Base-by-base conservation (phyloP, 2,888 invertebrate species). In the Pristionchus maxplancki region DNA sequence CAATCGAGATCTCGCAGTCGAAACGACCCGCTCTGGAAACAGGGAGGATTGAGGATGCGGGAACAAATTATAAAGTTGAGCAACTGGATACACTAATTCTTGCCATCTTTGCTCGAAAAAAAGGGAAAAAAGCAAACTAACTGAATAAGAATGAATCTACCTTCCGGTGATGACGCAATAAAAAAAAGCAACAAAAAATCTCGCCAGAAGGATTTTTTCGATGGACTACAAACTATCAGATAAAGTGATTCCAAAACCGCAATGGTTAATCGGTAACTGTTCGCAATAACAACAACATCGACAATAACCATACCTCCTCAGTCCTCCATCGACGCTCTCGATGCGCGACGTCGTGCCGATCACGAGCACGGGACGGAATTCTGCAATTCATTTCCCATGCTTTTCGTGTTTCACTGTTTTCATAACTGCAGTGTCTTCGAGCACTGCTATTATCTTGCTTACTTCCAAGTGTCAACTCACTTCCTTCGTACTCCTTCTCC, bases 311-410 rank as follows among this genome's bases (percentile, higher is more conserved):
- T 97, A 97, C 91, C 98, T 96, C 91, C 99, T 96, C 88, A 99
- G 95, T 15, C 98, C 97, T 40, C 98, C 97, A 95, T 99, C 99
- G 84, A 99, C 96, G 0, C 97, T 96, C 95, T 99, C 98, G 0
- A 97, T 97, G 89, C 97, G 96, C 95, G 97, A 98, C 58, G 99
- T 98, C 0, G 99, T 98, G n/a, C 98, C 99, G 93, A 99, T 96
- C 28, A 99, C 94, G 34, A 94, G 89, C 15, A 94, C 93, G 64
- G 81, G 88, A 62, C 53, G 88, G 64, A 78, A 88, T 8, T 64
- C 86, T 71, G 24, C 1, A 31, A 83, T 28, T 17, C 20, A 20
- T 71, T n/a, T n/a, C n/a, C n/a, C n/a, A n/a, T n/a, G n/a, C n/a
- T n/a, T n/a, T n/a, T n/a, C n/a, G n/a, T n/a, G n/a, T n/a, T n/a